A percentile compares a stretch with the other conserved stretches of the same genome.
These are phyloP conservation scores for Myodes glareolus DNA, from an alignment of 2,113 vertebrate genomes.

Conservation along the genomic window DNA sequence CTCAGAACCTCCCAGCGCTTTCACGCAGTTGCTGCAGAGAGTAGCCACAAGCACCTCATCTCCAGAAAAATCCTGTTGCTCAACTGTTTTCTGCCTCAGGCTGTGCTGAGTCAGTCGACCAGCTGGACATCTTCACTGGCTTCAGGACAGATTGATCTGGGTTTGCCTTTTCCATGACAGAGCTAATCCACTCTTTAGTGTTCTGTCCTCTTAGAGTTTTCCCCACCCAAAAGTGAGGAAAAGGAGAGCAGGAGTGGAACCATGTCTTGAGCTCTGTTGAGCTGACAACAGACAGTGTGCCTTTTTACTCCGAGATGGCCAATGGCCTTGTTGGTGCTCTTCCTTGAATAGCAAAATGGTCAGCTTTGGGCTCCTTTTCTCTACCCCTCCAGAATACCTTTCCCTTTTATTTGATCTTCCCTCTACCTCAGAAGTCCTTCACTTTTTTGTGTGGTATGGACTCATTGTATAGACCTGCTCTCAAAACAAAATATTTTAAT, in stretches of 20 bases:
- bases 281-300: not conserved
- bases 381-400: not conserved
- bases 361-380: not conserved
- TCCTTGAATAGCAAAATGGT: not conserved
- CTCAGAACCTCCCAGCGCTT: not conserved
- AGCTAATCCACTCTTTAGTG: not conserved
- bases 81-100: slow-evolving; percentile 58
- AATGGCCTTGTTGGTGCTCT: not conserved
- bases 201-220: slow-evolving; percentile 29
- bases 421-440: not conserved
- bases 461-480: not conserved
- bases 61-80: slow-evolving; percentile 73
- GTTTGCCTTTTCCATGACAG: slow-evolving; percentile 51
- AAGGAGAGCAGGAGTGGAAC: not conserved
- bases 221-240: not conserved
- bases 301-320: not conserved
- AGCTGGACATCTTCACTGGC: slow-evolving; percentile 57
- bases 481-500: slow-evolving; percentile 40
- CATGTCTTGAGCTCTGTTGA: not conserved
- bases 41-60: slow-evolving; percentile 20
- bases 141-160: slow-evolving; percentile 45
- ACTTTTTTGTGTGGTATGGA: not conserved
- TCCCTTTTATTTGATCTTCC: not conserved
- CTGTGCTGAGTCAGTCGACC: slow-evolving; percentile 67
- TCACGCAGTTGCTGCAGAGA: slow-evolving; percentile 43